Conservation (phyloP, 2,797 vertebrate genomes). For the Muraenolepis orangiensis region DNA sequence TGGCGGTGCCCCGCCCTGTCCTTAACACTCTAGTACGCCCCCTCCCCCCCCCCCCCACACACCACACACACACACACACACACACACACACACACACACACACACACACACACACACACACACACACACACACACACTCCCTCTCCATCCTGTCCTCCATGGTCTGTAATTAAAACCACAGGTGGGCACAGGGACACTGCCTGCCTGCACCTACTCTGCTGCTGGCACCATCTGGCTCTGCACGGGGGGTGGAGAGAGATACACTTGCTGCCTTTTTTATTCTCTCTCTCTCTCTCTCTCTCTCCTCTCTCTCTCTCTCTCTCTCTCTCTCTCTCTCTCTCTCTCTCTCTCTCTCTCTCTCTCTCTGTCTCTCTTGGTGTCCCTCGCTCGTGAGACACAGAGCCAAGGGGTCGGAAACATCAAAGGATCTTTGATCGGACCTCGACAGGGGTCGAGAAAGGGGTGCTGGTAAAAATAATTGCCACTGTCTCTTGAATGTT, state of each 20-base stretch:
- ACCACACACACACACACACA: too few species aligned
- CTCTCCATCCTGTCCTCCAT: conserved; percentile 63
- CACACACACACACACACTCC: too few species aligned
- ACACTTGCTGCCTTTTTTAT: background rate
- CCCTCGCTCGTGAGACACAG: conserved; percentile 19
- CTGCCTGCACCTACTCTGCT: conserved; percentile 72
- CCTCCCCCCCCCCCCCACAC: too few species aligned
- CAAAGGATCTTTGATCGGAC: conserved; percentile 76
- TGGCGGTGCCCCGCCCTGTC: conserved; percentile 58
- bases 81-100: too few species aligned
- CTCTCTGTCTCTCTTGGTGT: too few species aligned
- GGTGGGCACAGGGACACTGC: conserved; percentile 71
- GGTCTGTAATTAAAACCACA: conserved; percentile 79
- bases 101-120: too few species aligned
- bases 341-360: too few species aligned
- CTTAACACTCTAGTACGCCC: conserved; percentile 37
- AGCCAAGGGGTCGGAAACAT: conserved; percentile 76
- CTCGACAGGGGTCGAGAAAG: conserved; percentile 54
- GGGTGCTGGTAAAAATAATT: conserved; percentile 55
- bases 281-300: background rate
- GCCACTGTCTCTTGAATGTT: conserved; percentile 64
- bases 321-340: background rate
- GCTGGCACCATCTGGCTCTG: conserved; percentile 77
- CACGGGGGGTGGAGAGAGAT: background rate
- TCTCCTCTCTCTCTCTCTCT: background rate